These are phyloP conservation scores for Agriopis marginaria DNA, from an alignment of 2,888 invertebrate genomes.

Conservation along the genomic window DNA sequence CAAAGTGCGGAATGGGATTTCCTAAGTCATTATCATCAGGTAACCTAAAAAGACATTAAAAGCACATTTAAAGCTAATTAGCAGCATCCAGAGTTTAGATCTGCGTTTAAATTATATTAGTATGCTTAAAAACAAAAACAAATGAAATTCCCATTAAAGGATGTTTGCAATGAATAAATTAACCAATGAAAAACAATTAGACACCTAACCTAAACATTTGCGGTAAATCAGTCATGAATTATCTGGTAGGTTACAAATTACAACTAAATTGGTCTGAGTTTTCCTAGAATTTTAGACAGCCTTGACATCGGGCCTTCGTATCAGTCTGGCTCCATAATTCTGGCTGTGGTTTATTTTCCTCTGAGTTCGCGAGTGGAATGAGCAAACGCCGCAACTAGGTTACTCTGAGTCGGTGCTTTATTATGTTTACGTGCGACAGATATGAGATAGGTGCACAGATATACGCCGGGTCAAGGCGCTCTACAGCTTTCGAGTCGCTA, in stretches of 20 bases:
- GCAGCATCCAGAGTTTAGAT: not conserved
- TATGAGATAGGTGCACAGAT: constrained; percentile 81
- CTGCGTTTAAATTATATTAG: not conserved
- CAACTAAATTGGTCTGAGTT: constrained; percentile 41
- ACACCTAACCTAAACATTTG: constrained; percentile 40
- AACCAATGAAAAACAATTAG: constrained; percentile 45
- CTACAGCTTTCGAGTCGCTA: constrained; percentile 80
- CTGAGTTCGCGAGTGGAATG: constrained; percentile 68
- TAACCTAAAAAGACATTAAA: not conserved
- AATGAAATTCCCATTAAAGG: constrained; percentile 18
- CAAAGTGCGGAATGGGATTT: not conserved
- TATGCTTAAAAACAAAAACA: not conserved
- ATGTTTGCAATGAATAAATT: constrained; percentile 27
- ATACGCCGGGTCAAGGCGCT: constrained; percentile 80
- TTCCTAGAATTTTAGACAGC: constrained; percentile 52
- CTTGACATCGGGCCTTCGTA: constrained; percentile 57
- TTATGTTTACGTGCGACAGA: constrained; percentile 84
- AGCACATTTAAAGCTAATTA: not conserved
- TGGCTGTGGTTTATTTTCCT: constrained; percentile 61
- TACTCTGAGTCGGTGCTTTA: constrained; percentile 79
- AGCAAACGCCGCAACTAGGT: constrained; percentile 79
- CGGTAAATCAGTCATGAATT: constrained; percentile 48
- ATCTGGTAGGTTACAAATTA: constrained; percentile 9
- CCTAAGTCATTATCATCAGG: not conserved
- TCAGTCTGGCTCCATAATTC: constrained; percentile 54